phyloP scores from a whole-genome alignment of 2,113 vertebrate species.

The Pogonocichla stellata region DNA sequence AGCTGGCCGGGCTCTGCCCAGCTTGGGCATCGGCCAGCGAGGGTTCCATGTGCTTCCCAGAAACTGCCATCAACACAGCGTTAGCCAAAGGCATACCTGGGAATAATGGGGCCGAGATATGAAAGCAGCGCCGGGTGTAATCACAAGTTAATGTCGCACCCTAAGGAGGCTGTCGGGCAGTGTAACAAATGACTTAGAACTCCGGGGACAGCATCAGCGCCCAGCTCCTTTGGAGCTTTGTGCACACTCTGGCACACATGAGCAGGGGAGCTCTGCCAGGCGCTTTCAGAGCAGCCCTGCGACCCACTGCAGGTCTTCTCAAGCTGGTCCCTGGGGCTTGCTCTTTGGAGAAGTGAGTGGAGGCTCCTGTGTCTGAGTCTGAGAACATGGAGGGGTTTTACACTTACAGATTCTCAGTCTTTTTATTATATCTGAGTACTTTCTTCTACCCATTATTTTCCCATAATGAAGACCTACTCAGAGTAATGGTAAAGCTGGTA shows the following conservation, averaged over 20 bases:
- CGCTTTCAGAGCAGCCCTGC: neutral
- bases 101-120: neutral
- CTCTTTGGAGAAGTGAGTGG: neutral
- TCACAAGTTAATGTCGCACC: neutral
- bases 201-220: neutral
- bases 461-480: neutral
- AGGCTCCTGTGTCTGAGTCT: neutral
- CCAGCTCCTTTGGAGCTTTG: neutral
- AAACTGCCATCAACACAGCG: neutral
- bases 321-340: accelerated
- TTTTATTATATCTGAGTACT: neutral
- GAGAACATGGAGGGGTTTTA: neutral
- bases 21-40: neutral
- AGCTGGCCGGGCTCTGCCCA: neutral
- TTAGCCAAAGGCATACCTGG: neutral
- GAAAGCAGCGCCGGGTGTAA: neutral
- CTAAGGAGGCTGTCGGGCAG: neutral
- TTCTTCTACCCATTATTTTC: neutral
- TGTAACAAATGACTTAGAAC: neutral
- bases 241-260: neutral
- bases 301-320: neutral
- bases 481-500: neutral
- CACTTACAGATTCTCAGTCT: neutral
- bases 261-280: neutral
- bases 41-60: neutral